Conservation (phyloP, 2,888 invertebrate genomes). For the Drosophila aldrichi region DNA sequence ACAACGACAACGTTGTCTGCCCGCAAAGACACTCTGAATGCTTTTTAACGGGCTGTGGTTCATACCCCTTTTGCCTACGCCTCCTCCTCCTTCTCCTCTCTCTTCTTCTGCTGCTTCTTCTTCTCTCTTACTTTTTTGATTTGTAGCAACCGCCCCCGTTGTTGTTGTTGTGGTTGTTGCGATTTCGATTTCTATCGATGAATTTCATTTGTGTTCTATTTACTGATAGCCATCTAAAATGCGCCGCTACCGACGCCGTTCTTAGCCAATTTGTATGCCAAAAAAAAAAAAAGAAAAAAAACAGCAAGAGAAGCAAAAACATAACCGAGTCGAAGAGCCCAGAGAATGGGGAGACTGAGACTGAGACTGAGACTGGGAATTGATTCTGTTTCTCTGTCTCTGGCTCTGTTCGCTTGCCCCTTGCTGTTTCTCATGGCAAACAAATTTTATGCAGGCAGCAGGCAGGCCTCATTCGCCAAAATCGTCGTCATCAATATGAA, state of each 20-base stretch:
- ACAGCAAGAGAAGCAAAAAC: background rate
- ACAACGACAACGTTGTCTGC: constrained; percentile 30
- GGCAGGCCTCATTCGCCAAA: constrained; percentile 39
- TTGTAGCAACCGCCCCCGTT: constrained; percentile 50
- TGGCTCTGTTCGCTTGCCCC: constrained; percentile 33
- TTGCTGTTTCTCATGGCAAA: constrained; percentile 65
- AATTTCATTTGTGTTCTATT: constrained; percentile 83
- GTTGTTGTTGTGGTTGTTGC: constrained; percentile 38
- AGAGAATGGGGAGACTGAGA: constrained; percentile 6
- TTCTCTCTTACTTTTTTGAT: constrained; percentile 35
- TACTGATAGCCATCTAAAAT: constrained; percentile 84
- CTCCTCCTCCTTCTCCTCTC: background rate
- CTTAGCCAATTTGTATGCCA: constrained; percentile 74
- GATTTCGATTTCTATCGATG: constrained; percentile 84
- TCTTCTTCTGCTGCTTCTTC: too few relatives aligned
- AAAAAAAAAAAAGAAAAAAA: background rate
- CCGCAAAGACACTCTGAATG: constrained; percentile 22
- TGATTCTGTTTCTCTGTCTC: constrained; percentile 9
- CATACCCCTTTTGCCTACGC: background rate
- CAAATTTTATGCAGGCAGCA: constrained; percentile 77
- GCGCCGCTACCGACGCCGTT: constrained; percentile 72
- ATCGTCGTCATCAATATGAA: constrained; percentile 67
- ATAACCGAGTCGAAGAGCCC: background rate
- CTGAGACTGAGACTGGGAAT: constrained; percentile 9
- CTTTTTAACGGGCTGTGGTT: constrained; percentile 15